Evolutionary conservation across 2,113 vertebrate genomes (phyloP).

Genomic region (Chinchilla lanigera): DNA sequence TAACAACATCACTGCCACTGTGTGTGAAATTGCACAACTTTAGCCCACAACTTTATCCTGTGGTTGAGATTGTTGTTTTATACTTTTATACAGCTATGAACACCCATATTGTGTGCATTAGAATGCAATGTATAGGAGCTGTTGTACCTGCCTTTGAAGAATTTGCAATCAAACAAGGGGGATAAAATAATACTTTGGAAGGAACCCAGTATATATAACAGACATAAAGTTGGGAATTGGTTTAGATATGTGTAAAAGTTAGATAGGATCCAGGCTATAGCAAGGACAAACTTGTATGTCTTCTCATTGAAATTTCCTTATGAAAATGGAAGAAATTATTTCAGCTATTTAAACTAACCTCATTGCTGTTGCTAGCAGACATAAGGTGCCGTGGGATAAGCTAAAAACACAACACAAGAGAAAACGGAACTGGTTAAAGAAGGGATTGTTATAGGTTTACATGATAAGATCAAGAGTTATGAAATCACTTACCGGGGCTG

Average conservation of each 20-base stretch:
- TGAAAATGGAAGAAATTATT: neutral
- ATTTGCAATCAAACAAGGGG: neutral
- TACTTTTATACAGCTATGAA: neutral
- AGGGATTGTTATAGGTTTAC: neutral
- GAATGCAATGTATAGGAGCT: neutral
- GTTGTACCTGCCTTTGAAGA: neutral
- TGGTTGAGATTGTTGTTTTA: neutral
- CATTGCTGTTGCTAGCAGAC: constrained; percentile 78
- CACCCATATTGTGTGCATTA: neutral
- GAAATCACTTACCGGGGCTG: constrained; percentile 74
- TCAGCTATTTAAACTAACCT: constrained; percentile 72
- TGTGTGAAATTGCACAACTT: neutral
- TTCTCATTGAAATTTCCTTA: neutral
- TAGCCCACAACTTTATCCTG: neutral
- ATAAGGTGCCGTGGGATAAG: constrained; percentile 63
- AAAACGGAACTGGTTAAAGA: neutral
- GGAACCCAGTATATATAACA: neutral
- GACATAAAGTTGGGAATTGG: neutral
- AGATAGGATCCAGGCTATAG: neutral
- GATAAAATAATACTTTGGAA: neutral
- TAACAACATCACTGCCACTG: neutral
- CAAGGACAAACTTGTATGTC: neutral
- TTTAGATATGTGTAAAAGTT: neutral
- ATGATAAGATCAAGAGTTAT: neutral
- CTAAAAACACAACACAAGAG: constrained; percentile 41